phyloP scores from a whole-genome alignment of 2,797 vertebrate genomes.

The Aulostomus chinensis region DNA sequence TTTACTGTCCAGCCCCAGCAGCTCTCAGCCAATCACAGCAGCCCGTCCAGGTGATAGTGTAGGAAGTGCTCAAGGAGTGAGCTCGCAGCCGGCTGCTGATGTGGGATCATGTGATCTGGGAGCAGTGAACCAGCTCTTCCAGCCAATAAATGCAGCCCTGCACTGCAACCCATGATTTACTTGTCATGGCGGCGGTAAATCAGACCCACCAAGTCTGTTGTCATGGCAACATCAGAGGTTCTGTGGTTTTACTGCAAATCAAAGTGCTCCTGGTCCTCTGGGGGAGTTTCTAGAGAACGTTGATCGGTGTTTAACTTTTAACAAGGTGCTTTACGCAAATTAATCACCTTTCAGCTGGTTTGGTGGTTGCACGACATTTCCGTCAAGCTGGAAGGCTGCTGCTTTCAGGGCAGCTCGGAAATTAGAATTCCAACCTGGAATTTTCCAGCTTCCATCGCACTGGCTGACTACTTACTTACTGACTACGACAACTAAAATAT shows the following conservation, averaged over 20 bases:
- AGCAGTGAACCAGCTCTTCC: constrained; percentile 72
- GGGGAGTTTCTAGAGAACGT: constrained; percentile 1
- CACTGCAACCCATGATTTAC: constrained; percentile 69
- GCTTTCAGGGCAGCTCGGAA: too few species aligned
- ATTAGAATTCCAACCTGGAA: too few species aligned
- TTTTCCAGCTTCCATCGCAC: too few species aligned
- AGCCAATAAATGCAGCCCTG: constrained; percentile 71
- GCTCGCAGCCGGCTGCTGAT: constrained; percentile 35
- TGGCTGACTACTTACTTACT: too few species aligned
- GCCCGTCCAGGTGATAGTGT: constrained; percentile 68
- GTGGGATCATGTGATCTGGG: constrained; percentile 45
- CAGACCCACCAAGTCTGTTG: constrained; percentile 54
- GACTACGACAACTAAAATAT: too few species aligned
- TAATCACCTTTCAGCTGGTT: too few species aligned
- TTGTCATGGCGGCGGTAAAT: constrained; percentile 73
- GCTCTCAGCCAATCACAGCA: constrained; percentile 65
- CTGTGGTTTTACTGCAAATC: constrained; percentile 50
- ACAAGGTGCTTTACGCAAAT: not conserved
- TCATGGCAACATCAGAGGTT: constrained; percentile 59
- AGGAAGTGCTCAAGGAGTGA: too few species aligned
- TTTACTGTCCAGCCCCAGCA: constrained; percentile 45
- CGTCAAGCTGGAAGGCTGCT: too few species aligned
- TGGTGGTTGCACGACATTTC: too few species aligned
- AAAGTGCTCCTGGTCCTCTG: constrained; percentile 16
- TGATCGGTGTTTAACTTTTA: not conserved